phyloP scores from a whole-genome alignment of 2,888 invertebrate genomes.

The Fabriciana adippe region DNA sequence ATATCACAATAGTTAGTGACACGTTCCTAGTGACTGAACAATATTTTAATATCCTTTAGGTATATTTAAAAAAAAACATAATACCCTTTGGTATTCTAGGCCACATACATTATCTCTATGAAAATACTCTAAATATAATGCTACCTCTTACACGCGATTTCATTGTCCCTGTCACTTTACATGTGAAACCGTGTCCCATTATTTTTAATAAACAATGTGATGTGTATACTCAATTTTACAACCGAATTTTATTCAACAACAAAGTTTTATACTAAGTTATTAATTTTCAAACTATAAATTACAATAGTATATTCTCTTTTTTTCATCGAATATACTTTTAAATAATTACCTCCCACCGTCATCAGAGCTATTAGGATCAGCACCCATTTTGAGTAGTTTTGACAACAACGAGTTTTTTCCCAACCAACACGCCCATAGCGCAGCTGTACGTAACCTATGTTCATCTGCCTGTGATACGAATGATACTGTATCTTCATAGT shows the following conservation, averaged over 20 bases:
- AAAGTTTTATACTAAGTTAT: conserved; percentile 8
- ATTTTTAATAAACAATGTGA: too few species aligned
- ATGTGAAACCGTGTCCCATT: too few species aligned
- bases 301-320: too few species aligned
- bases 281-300: background rate
- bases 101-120: too few species aligned
- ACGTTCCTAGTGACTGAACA: too few species aligned
- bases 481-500: conserved; percentile 70
- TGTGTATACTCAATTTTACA: too few species aligned
- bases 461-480: conserved; percentile 53
- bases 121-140: too few species aligned
- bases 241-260: conserved; percentile 21
- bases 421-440: conserved; percentile 84
- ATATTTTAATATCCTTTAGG: too few species aligned
- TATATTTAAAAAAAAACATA: too few species aligned
- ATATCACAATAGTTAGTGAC: background rate
- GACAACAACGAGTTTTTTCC: conserved; percentile 81
- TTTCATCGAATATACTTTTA: background rate
- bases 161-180: too few species aligned
- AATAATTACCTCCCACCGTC: conserved; percentile 83
- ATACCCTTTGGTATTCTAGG: too few species aligned
- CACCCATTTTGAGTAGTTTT: conserved; percentile 78
- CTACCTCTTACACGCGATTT: too few species aligned
- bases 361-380: conserved; percentile 85
- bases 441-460: conserved; percentile 74